A percentile compares a stretch with the other conserved stretches of the same genome.
These are phyloP conservation scores for Onychostruthus taczanowskii DNA, from an alignment of 2,113 vertebrate genomes.

Conservation along the genomic window DNA sequence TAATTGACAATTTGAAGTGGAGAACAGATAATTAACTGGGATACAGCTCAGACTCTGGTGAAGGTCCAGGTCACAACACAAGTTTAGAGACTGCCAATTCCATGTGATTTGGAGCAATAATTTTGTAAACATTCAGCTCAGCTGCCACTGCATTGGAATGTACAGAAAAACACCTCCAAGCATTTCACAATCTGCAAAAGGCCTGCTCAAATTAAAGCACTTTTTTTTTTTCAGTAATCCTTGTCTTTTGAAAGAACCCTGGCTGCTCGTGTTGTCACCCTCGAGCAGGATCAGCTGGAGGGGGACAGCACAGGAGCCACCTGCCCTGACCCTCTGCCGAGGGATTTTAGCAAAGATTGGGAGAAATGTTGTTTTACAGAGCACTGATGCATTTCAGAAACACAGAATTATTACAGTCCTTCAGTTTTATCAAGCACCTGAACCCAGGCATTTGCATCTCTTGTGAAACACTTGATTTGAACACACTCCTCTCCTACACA, in stretches of 20 bases:
- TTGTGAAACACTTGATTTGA: not conserved
- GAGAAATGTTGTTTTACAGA: not conserved
- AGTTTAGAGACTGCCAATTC: not conserved
- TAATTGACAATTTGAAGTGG: not conserved
- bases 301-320: not conserved
- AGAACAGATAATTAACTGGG: conserved; percentile 3
- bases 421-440: not conserved
- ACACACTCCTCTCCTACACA: not conserved
- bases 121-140: conserved; percentile 13
- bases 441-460: not conserved
- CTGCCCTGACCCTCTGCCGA: not conserved
- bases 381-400: not conserved
- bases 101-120: not conserved
- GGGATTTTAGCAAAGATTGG: not conserved
- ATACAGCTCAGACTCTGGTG: not conserved
- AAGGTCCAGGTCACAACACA: not conserved
- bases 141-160: conserved; percentile 4
- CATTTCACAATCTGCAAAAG: not conserved
- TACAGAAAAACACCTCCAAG: not conserved
- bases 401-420: not conserved
- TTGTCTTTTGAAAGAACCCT: not conserved
- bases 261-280: not conserved
- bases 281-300: not conserved
- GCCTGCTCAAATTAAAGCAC: not conserved
- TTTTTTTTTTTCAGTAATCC: not conserved